phyloP scores from a whole-genome alignment of 2,888 invertebrate genomes.

The Orthosia gothica region DNA sequence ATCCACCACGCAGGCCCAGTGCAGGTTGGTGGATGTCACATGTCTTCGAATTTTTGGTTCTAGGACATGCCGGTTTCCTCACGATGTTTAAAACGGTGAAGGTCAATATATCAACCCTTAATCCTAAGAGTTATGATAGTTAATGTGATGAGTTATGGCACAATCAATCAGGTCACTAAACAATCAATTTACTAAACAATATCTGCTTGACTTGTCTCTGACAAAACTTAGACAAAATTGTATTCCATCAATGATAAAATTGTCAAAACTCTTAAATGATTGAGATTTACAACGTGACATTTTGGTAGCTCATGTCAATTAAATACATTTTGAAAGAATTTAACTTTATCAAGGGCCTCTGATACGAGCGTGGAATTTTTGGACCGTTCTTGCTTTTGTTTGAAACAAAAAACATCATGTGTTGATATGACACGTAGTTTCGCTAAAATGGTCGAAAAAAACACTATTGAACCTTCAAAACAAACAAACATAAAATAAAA shows the following conservation, averaged over 20 bases:
- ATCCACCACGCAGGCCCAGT: too few relatives aligned
- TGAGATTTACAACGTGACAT: neutral
- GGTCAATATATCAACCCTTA: too few relatives aligned
- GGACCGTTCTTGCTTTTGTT: neutral
- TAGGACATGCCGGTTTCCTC: too few relatives aligned
- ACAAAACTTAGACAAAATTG: neutral
- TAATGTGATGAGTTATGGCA: too few relatives aligned
- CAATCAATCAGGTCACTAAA: too few relatives aligned
- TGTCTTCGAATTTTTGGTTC: too few relatives aligned
- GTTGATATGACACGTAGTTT: constrained; percentile 23
- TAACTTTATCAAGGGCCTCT: neutral
- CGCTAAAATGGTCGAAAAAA: constrained; percentile 38
- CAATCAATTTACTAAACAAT: too few relatives aligned
- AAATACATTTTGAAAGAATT: neutral
- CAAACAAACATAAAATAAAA: constrained; percentile 73
- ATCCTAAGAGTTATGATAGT: too few relatives aligned
- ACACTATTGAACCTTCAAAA: constrained; percentile 71
- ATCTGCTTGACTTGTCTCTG: too few relatives aligned
- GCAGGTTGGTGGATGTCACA: too few relatives aligned
- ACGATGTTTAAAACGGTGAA: too few relatives aligned
- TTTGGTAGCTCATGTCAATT: neutral
- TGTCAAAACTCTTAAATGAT: neutral
- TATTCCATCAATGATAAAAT: neutral
- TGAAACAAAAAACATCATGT: neutral
- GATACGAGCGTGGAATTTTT: neutral